Evolutionary conservation across 2,888 invertebrate species (phyloP).

Genomic region (Argynnis bischoffii): DNA sequence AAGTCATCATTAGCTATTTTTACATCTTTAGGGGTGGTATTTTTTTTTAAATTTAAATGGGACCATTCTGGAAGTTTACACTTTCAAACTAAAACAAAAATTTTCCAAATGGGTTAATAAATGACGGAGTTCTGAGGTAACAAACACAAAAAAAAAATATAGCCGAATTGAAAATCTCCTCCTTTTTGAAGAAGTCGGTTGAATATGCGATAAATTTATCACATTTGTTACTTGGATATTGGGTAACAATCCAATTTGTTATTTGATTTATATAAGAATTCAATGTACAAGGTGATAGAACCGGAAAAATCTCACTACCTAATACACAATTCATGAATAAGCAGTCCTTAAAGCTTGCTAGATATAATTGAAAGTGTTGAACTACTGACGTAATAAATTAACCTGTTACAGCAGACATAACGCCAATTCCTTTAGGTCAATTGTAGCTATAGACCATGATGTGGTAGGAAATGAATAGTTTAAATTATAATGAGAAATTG

Average conservation of each 20-base stretch:
- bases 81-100: no score
- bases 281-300: slow-evolving; percentile 32
- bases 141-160: no score
- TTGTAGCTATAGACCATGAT: slow-evolving; percentile 41
- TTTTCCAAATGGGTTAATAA: no score
- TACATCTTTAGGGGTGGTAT: no score
- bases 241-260: background rate
- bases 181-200: no score
- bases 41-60: no score
- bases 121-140: no score
- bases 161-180: no score
- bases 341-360: slow-evolving; percentile 42
- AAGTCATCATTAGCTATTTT: no score
- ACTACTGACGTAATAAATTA: slow-evolving; percentile 71
- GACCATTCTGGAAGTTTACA: no score
- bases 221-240: no score
- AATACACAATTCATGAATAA: slow-evolving; percentile 35
- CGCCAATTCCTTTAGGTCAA: slow-evolving; percentile 52
- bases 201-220: no score
- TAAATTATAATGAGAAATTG: background rate
- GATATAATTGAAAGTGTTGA: slow-evolving; percentile 66
- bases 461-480: background rate
- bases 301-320: slow-evolving; percentile 35
- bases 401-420: slow-evolving; percentile 61
- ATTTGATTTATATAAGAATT: slow-evolving; percentile 10